Evolutionary conservation across 2,888 invertebrate genomes (phyloP), one percentile per base, ranked within the genome.

Genomic region (Uropetala carovei): DNA sequence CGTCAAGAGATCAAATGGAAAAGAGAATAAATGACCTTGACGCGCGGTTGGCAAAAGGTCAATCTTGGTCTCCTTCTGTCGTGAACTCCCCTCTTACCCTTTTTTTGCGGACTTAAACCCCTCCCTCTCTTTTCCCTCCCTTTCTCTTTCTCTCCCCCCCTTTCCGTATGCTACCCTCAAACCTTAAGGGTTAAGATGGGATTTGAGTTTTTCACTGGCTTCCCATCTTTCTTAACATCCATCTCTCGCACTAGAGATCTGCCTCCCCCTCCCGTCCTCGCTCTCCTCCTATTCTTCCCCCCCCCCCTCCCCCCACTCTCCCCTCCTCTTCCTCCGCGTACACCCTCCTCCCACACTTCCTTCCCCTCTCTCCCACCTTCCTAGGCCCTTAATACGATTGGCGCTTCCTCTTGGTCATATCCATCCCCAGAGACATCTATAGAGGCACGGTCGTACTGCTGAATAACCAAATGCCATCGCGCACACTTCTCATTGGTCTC

Each of bases 101-200:
- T 27, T 75, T 27, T 22, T 75, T 75, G 75, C 27, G 22, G 27
- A 75, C 22, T 75, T 27, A 75, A 75, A 43, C 43, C 43, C 43
- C 43, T 43, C 43, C 43, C 75, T 22, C 75, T 75, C 75, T 27
- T 75, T 27, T 75, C 68, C 14, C 22, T 59, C 60, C 58, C 86
- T 30, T 13, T 68, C 89, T 89, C 43, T 64, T 89, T 89, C 43
- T 64, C 64, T 89, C 43, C 75, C 75, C 22, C 22, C 75, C 75
- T 22, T 4, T 27, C 43, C 18, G 18, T 18, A 64, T 18, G 89
- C 30, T 43, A 60, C 27, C 89, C 89, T 68, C 60, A 18, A 89
- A 64, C 89, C 64, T 64, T 64, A 18, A n/a, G 43, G 89, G 89
- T 89, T 89, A 89, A 89, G 89, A 89, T n/a, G 89, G 89, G 89